Conservation (phyloP, 2,797 vertebrate species). For the Adelosebastes latens region DNA sequence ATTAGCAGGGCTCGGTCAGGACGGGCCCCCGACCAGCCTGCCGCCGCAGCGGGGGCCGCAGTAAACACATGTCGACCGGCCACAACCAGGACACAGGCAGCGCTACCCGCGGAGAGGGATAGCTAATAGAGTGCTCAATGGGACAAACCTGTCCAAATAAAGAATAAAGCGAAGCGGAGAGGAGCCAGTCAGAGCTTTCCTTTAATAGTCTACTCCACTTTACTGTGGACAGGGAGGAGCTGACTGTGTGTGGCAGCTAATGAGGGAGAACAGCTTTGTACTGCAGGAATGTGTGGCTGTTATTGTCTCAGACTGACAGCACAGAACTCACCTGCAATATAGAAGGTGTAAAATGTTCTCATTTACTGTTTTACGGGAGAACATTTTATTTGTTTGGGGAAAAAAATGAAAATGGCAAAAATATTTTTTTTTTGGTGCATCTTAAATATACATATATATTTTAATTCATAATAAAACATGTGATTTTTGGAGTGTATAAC, state of each 20-base stretch:
- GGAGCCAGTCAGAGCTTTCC: slow-evolving; percentile 67
- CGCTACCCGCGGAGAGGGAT: slow-evolving; percentile 67
- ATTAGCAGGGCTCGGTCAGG: slow-evolving; percentile 82
- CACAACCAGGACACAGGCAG: slow-evolving; percentile 76
- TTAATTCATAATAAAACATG: background rate
- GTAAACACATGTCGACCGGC: slow-evolving; percentile 87
- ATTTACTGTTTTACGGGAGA: background rate
- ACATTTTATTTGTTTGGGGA: slow-evolving; percentile 2
- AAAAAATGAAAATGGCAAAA: background rate
- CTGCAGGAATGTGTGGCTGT: slow-evolving; percentile 58
- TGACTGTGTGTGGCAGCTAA: slow-evolving; percentile 66
- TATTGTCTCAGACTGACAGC: slow-evolving; percentile 68
- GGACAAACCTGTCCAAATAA: slow-evolving; percentile 80
- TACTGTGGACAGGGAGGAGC: slow-evolving; percentile 60
- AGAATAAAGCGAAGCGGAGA: slow-evolving; percentile 71
- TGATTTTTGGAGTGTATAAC: slow-evolving; percentile 4
- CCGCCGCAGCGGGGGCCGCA: slow-evolving; percentile 80
- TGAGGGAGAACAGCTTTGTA: slow-evolving; percentile 67
- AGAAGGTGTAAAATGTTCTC: slow-evolving; percentile 21
- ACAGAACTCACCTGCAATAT: slow-evolving; percentile 14
- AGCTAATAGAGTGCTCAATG: slow-evolving; percentile 77
- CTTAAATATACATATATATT: background rate
- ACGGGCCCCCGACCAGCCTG: slow-evolving; percentile 76
- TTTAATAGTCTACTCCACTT: slow-evolving; percentile 73
- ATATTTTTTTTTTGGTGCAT: background rate